Conservation (phyloP, 2,888 invertebrate species). For the Dysmachus trigonus region DNA sequence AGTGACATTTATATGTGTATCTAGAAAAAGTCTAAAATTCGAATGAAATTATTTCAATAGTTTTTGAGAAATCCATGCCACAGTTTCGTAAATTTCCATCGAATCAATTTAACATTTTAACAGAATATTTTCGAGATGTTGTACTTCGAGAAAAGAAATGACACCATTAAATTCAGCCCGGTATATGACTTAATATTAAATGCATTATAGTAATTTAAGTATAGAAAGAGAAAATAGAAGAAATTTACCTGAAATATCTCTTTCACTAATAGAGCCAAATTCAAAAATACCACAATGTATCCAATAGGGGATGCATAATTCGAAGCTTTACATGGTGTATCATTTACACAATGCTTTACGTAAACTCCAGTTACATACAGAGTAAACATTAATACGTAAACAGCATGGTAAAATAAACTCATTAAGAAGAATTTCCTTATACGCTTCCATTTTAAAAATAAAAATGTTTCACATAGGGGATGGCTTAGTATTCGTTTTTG, state of each 20-base stretch:
- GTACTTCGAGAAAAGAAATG: too few species aligned
- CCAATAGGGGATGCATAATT: constrained; percentile 64
- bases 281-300: constrained; percentile 72
- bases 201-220: neutral
- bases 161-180: too few species aligned
- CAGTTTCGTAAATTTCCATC: too few species aligned
- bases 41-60: too few species aligned
- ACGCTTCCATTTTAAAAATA: constrained; percentile 83
- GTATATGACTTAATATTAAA: too few species aligned
- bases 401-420: constrained; percentile 78
- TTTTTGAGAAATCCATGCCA: too few species aligned
- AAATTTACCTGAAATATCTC: constrained; percentile 68
- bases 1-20: too few species aligned
- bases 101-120: too few species aligned
- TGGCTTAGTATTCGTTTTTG: constrained; percentile 82
- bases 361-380: constrained; percentile 73
- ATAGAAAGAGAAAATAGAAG: neutral
- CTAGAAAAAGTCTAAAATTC: too few species aligned
- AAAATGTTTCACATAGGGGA: constrained; percentile 84
- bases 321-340: constrained; percentile 56
- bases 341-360: constrained; percentile 57
- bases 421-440: constrained; percentile 84
- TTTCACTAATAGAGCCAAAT: constrained; percentile 72
- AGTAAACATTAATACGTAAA: constrained; percentile 80
- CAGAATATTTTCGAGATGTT: too few species aligned